Evolutionary conservation across 2,113 vertebrate species (phyloP), one percentile per base, ranked within the genome.

Genomic region (Bambusicola thoracicus): DNA sequence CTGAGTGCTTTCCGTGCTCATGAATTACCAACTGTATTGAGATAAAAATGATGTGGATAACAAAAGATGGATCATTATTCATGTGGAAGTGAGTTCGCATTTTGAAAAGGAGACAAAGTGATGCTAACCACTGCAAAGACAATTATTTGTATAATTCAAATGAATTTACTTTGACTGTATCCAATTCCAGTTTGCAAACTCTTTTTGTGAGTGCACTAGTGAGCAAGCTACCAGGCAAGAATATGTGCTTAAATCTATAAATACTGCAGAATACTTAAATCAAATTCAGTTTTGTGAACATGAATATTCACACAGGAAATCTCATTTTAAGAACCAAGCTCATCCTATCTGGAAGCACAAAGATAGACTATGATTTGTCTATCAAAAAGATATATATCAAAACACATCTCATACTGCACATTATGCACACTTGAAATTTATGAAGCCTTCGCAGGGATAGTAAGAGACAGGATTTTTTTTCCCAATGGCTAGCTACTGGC

Each of bases 361-460:
- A 91, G 75, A 87, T 30, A 73, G 73, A 25, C 49, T 88, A 38
- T 46, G 79, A 88, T 94, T 93, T 88, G 59, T 83, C 90, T 90
- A 70, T 95, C 93, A 84, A 81, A 92, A 67, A 43, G 46, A 81
- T 70, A 75, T 44, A n/a, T 79, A 89, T 83, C 76, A 81, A 94
- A 94, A 89, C 38, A 73, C 32, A 21, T 89, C 56, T 93, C 65
- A 89, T 80, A 72, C 34, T 68, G 79, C 72, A 91, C 59, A 55
- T 83, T 82, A 93, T 38, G 43, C 38, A 83, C 49, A 87, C 68
- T 92, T 85, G 87, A 93, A 93, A 91, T 92, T 94, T 90, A 76
- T 62, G 67, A 93, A 62, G 89, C 70, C 65, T 89, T 72, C 21
- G 1, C 22, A n/a, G 55, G 81, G 62, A 82, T 40, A 25, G 36